A percentile compares a stretch with the other conserved stretches of the same genome.
phyloP scores from a whole-genome alignment of 1,140 invertebrate species.

The Brachystomella parvula region DNA sequence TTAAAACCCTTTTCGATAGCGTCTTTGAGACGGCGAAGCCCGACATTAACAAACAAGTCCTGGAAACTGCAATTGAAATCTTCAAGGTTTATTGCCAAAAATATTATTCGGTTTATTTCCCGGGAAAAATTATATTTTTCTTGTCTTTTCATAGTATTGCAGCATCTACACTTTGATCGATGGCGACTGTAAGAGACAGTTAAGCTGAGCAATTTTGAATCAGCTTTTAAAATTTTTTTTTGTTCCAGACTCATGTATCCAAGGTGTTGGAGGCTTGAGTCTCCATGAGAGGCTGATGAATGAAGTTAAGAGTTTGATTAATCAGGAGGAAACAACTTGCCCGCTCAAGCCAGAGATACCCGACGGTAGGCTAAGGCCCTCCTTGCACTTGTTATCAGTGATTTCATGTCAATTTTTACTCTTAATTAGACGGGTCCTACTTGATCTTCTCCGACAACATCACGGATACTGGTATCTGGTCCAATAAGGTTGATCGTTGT shows the following conservation, averaged over 20 bases:
- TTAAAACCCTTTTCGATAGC: not conserved
- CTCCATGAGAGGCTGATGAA: not conserved
- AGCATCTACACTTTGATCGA: not conserved
- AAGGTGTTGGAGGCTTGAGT: not conserved
- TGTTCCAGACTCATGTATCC: not conserved
- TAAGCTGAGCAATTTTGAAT: not conserved
- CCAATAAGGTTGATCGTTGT: not conserved
- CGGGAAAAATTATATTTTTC: not conserved
- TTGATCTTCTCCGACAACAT: not conserved
- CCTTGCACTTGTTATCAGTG: too few relatives aligned
- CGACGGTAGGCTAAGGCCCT: too few relatives aligned
- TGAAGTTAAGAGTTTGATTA: not conserved
- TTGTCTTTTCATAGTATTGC: conserved; percentile 7
- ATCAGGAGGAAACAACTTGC: not conserved
- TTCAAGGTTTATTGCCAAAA: too few relatives aligned
- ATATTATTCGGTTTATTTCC: too few relatives aligned
- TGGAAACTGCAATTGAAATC: not conserved
- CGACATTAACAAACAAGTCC: not conserved
- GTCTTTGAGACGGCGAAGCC: not conserved
- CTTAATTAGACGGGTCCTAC: not conserved
- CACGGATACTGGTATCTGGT: not conserved
- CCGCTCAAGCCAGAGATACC: not conserved
- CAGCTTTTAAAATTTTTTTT: not conserved
- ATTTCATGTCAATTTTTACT: too few relatives aligned
- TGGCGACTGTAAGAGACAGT: conserved; percentile 1